Conservation (phyloP, 2,113 vertebrate genomes). For the Aptenodytes forsteri region DNA sequence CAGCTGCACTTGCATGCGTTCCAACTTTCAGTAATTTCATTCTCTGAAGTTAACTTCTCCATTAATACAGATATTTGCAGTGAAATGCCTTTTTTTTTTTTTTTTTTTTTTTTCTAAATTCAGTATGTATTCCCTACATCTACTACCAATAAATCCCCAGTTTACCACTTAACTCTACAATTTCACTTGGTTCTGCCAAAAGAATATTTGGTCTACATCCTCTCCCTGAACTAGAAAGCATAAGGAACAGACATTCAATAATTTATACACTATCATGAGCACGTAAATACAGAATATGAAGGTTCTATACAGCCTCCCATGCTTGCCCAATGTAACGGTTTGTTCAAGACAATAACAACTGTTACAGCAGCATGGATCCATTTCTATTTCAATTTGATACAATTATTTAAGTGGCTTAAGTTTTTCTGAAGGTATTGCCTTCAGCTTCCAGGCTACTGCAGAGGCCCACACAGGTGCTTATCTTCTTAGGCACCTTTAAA, state of each 20-base stretch:
- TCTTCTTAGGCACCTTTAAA: neutral
- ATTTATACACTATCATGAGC: neutral
- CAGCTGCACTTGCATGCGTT: neutral
- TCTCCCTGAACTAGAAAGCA: neutral
- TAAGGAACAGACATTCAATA: neutral
- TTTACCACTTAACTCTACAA: neutral
- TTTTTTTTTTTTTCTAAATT: neutral
- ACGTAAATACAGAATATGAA: neutral
- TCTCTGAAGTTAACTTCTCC: neutral
- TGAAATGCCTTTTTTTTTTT: neutral
- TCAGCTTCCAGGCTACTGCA: neutral
- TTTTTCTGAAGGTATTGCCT: constrained; percentile 6
- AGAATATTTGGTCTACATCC: neutral
- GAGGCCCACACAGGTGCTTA: neutral
- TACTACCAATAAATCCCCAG: neutral
- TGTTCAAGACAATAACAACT: neutral
- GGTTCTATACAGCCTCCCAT: neutral
- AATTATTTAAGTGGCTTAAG: neutral
- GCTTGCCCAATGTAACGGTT: neutral
- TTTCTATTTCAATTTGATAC: neutral
- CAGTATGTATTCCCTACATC: neutral
- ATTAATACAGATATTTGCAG: neutral
- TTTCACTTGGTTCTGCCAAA: neutral
- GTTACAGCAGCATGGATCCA: neutral
- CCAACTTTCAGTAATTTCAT: neutral